Conservation (phyloP, 2,888 invertebrate species). For the Ecdyonurus torrentis region DNA sequence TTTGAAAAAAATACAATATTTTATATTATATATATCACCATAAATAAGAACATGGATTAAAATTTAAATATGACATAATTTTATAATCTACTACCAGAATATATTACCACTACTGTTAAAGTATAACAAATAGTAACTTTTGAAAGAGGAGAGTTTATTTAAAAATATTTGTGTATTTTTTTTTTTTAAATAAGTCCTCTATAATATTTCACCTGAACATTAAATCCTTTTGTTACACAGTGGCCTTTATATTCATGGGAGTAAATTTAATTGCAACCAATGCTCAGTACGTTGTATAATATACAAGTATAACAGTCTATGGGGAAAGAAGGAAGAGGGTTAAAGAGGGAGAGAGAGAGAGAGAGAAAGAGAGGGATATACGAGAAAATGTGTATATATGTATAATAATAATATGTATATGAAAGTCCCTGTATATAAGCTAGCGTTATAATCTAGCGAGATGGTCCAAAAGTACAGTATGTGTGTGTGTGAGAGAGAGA, state of each 20-base stretch:
- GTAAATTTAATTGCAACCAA: neutral
- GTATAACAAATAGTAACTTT: neutral
- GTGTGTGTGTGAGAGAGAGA: too few species aligned
- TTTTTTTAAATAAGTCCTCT: neutral
- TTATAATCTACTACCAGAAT: neutral
- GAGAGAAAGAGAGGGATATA: too few species aligned
- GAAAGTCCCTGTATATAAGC: neutral
- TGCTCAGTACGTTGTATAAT: neutral
- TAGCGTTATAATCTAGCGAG: neutral
- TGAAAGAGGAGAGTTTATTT: too few species aligned
- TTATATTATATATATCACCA: neutral
- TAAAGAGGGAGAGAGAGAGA: too few species aligned
- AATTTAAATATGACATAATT: neutral
- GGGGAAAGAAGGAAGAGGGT: too few species aligned
- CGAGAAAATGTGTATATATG: too few species aligned
- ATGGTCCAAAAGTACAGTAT: too few species aligned
- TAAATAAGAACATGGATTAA: neutral
- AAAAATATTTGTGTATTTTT: too few species aligned
- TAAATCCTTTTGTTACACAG: neutral
- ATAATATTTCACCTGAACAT: neutral
- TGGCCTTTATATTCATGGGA: neutral
- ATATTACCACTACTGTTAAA: neutral
- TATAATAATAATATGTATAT: too few species aligned
- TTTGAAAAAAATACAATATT: too few species aligned
- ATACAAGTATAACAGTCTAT: neutral